These are phyloP conservation scores for Helogale parvula DNA, from an alignment of 2,113 vertebrate genomes.

Conservation along the genomic window DNA sequence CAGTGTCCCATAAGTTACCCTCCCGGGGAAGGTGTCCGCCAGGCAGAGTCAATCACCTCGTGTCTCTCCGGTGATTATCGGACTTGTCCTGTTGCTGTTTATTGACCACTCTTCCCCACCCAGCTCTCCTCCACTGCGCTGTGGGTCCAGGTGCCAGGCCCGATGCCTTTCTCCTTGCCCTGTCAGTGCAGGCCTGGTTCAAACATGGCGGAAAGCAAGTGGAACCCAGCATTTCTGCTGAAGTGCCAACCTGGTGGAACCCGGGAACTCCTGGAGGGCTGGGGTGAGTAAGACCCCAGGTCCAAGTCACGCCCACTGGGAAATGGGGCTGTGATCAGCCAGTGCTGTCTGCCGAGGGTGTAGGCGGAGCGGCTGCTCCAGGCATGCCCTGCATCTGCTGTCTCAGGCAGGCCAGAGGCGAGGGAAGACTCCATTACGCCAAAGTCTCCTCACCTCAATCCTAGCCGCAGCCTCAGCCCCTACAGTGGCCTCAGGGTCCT, in stretches of 20 bases:
- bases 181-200: background rate
- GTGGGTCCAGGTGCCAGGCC: background rate
- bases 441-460: background rate
- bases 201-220: background rate
- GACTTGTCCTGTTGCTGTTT: background rate
- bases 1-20: background rate
- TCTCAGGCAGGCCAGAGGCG: background rate
- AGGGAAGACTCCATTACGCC: background rate
- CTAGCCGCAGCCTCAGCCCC: background rate
- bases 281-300: background rate
- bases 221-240: background rate
- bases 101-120: background rate
- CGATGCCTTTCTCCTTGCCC: background rate
- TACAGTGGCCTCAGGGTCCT: too few relatives aligned
- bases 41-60: background rate
- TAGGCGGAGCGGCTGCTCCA: background rate
- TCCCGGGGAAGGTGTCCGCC: background rate
- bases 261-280: background rate
- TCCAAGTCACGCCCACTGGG: background rate
- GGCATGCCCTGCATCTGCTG: background rate
- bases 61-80: background rate
- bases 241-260: background rate
- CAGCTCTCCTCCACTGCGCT: background rate
- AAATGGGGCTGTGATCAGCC: background rate
- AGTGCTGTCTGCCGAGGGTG: background rate